phyloP scores from a whole-genome alignment of 53 echinoderm and acorn worm species.

The Henricia sp. region DNA sequence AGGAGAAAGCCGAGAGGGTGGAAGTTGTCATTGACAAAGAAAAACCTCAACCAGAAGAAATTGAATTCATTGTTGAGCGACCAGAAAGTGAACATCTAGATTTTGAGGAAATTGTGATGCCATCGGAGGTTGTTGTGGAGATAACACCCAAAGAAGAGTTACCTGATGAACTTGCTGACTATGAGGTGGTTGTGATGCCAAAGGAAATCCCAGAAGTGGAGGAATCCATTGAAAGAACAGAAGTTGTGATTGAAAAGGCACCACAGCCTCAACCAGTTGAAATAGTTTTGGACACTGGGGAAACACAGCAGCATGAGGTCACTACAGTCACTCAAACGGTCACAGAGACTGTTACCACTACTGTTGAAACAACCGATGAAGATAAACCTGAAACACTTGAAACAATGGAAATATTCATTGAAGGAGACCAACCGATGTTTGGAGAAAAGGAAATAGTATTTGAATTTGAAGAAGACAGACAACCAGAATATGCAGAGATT shows the following conservation, averaged over 20 bases:
- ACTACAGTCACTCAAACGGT: constrained; percentile 63
- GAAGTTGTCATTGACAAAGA: constrained; percentile 25
- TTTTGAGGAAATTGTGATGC: neutral
- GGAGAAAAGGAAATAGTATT: constrained; percentile 33
- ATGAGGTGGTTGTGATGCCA: constrained; percentile 22
- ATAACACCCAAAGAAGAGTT: constrained; percentile 46
- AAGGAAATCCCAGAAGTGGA: too few relatives aligned
- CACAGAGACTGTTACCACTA: constrained; percentile 59
- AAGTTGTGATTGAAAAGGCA: constrained; percentile 56
- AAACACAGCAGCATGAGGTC: constrained; percentile 55
- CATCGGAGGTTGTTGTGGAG: neutral
- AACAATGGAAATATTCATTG: constrained; percentile 65
- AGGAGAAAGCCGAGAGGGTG: constrained; percentile 23
- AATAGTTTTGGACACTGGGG: constrained; percentile 64
- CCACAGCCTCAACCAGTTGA: constrained; percentile 76
- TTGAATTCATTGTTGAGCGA: neutral
- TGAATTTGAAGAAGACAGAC: constrained; percentile 54
- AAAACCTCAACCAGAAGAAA: constrained; percentile 1
- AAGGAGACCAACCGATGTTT: constrained; percentile 21
- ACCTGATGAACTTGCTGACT: constrained; percentile 49
- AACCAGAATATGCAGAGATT: constrained; percentile 74
- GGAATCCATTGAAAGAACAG: constrained; percentile 55
- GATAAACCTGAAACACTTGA: constrained; percentile 58
- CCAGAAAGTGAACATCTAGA: neutral
- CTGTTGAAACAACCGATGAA: constrained; percentile 49